Conservation (phyloP, 2,888 invertebrate species). For the Plebejus anna region DNA sequence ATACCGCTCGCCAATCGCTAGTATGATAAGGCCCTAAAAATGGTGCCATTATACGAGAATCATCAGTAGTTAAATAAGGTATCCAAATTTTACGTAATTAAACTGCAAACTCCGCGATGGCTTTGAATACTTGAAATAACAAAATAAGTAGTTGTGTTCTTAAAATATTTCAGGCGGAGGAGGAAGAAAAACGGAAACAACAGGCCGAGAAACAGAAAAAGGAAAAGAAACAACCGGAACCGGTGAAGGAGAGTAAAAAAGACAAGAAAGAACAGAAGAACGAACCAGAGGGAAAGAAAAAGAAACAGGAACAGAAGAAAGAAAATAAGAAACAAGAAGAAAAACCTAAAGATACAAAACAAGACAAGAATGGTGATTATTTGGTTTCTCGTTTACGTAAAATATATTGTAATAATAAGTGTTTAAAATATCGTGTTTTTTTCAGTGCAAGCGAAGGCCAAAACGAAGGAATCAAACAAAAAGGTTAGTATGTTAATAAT, state of each 20-base stretch:
- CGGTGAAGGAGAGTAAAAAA: slow-evolving; percentile 43
- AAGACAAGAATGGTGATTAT: slow-evolving; percentile 56
- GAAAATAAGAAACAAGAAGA: slow-evolving; percentile 41
- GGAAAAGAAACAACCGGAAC: slow-evolving; percentile 44
- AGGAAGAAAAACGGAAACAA: slow-evolving; percentile 41
- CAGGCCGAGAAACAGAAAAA: slow-evolving; percentile 43
- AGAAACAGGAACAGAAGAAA: slow-evolving; percentile 52
- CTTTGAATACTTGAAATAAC: background rate
- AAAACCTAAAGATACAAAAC: slow-evolving; percentile 53
- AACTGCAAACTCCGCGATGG: background rate
- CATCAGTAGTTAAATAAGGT: too few species aligned
- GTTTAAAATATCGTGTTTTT: background rate
- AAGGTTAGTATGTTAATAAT: slow-evolving; percentile 43
- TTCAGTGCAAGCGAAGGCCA: slow-evolving; percentile 20
- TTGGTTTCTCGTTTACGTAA: slow-evolving; percentile 5
- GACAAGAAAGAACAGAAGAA: slow-evolving; percentile 47
- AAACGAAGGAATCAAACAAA: slow-evolving; percentile 48
- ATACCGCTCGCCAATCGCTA: too few species aligned
- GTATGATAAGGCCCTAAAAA: too few species aligned
- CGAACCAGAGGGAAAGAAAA: slow-evolving; percentile 45
- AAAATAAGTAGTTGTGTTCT: background rate
- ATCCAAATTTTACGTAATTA: too few species aligned
- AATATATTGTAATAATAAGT: background rate
- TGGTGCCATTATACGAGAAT: too few species aligned
- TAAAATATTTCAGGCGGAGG: slow-evolving; percentile 38